phyloP scores from a whole-genome alignment of 2,888 invertebrate genomes.

The Rhagium mordax region DNA sequence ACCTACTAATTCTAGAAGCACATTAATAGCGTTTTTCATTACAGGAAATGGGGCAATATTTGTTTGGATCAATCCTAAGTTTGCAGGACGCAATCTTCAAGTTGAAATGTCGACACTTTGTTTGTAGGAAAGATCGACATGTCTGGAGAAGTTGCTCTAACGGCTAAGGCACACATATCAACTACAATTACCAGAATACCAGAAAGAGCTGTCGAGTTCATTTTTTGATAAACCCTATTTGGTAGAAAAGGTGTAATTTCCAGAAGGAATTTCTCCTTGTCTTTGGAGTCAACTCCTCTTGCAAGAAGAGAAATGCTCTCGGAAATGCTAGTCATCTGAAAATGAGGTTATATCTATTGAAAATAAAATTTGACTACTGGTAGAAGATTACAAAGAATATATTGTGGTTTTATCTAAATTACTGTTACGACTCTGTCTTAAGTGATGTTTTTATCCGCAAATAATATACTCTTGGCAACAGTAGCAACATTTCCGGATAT shows the following conservation, averaged over 20 bases:
- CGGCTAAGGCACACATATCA: too few relatives aligned
- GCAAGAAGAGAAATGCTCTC: background rate
- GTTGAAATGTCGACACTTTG: too few relatives aligned
- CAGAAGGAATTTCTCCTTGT: too few relatives aligned
- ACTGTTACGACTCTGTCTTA: background rate
- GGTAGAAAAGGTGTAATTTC: too few relatives aligned
- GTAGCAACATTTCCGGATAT: background rate
- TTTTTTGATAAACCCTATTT: background rate
- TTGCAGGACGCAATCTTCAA: too few relatives aligned
- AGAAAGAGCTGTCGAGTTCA: background rate
- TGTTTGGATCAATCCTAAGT: too few relatives aligned
- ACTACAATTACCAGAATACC: too few relatives aligned
- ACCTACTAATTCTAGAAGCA: too few relatives aligned
- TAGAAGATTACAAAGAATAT: background rate
- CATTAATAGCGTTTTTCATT: too few relatives aligned
- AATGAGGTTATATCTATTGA: background rate
- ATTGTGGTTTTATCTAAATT: background rate
- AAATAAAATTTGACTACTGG: background rate
- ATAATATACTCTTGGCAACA: conserved; percentile 15
- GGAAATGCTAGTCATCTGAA: background rate
- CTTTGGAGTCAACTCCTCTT: background rate
- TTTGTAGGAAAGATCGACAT: too few relatives aligned
- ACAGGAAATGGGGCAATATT: too few relatives aligned
- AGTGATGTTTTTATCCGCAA: background rate
- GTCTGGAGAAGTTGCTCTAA: too few relatives aligned